phyloP scores from a whole-genome alignment of 2,113 vertebrate species.

The Hypomesus transpacificus region DNA sequence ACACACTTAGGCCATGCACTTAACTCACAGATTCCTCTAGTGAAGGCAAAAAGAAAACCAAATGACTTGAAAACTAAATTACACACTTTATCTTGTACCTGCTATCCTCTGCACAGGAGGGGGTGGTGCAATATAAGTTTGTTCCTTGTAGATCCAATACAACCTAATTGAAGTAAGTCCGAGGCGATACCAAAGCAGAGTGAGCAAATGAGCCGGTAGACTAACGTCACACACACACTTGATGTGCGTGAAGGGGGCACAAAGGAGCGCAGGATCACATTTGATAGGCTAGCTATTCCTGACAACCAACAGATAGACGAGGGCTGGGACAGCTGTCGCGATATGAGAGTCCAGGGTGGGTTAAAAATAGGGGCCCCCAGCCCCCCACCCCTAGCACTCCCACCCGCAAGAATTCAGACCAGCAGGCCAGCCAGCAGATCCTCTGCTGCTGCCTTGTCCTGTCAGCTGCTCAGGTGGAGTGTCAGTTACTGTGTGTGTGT shows the following conservation, averaged over 20 bases:
- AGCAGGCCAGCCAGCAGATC: slow-evolving; percentile 26
- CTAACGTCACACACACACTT: slow-evolving; percentile 30
- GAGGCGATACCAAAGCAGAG: neutral
- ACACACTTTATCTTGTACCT: slow-evolving; percentile 43
- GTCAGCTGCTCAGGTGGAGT: slow-evolving; percentile 44
- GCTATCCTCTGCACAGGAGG: neutral
- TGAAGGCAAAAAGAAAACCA: neutral
- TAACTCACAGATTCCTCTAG: slow-evolving; percentile 20
- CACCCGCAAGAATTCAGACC: slow-evolving; percentile 43
- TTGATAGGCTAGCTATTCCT: slow-evolving; percentile 67
- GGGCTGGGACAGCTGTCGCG: slow-evolving; percentile 79
- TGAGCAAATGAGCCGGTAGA: slow-evolving; percentile 7
- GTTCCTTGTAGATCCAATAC: slow-evolving; percentile 22
- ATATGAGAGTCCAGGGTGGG: slow-evolving; percentile 53
- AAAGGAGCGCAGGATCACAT: slow-evolving; percentile 23
- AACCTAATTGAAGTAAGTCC: slow-evolving; percentile 10
- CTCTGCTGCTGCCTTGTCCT: slow-evolving; percentile 47
- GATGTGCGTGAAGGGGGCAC: slow-evolving; percentile 20
- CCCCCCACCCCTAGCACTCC: slow-evolving; percentile 36
- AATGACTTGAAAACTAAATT: neutral
- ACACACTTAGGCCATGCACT: slow-evolving; percentile 13
- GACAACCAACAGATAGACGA: slow-evolving; percentile 54
- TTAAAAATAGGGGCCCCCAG: slow-evolving; percentile 76
- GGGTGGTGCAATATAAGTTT: slow-evolving; percentile 5
- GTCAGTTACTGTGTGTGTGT: neutral